Evolutionary conservation across 1,140 invertebrate genomes (phyloP), one percentile per base, ranked within the genome.

Genomic region (Drosophila grimshawi): DNA sequence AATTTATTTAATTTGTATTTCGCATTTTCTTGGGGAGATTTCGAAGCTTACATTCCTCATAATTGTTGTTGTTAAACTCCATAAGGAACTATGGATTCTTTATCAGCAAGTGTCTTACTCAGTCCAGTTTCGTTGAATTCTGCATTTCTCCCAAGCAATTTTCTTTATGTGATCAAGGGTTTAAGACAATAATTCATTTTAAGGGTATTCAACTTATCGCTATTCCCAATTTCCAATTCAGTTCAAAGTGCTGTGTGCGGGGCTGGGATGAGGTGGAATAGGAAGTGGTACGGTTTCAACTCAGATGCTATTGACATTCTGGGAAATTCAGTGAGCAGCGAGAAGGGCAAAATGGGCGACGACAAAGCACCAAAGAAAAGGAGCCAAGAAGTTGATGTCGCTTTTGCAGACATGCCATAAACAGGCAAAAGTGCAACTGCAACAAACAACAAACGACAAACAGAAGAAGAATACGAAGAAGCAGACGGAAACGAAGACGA

Each of bases 321-420:
- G 43, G 3, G 29, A 33, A 27, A 39, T 49, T 48, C 19, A 39
- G 46, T 19, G 39, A 4, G 27, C 49, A 10, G 49, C 49, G 35
- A 51, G 46, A 43, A 48, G 19, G 43, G 51, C 29, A 33, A 43
- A 64, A 49, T 30, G 29, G 49, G 27, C 10, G 19, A 43, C 2
- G 32, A n/a, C 8, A 46, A 70, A 53, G 30, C 19, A 1, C 19
- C 19, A 19, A 19, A 19, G 19, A 19, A 74, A 56, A 61, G 30
- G 33, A 53, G 49, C 41, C 46, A 69, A 66, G 48, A 55, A 61
- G 43, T 56, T 59, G 37, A 57, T 43, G 27, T 41, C 10, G 48
- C 43, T 53, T 19, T 63, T 59, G 60, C 55, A 66, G 64, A 70
- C 59, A 64, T 64, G 69, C 41, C 73, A 81, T 67, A 68, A 81